Percentiles rank a stretch among this genome's conserved stretches.
Evolutionary conservation across 1,140 invertebrate genomes (phyloP).

Genomic region (Drosophila ananassae): DNA sequence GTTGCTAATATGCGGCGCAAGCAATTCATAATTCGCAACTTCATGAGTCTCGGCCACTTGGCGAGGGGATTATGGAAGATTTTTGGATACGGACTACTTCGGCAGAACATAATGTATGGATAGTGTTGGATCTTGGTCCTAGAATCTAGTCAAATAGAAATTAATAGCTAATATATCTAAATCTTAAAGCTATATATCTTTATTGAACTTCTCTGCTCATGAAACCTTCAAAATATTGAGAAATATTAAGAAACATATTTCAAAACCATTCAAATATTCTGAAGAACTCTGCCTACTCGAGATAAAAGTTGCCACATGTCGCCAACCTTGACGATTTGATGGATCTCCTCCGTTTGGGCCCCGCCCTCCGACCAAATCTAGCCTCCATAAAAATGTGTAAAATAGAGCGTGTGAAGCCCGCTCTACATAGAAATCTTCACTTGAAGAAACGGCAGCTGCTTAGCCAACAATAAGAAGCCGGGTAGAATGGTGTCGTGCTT

Average conservation of each 20-base stretch:
- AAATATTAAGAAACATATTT: no score
- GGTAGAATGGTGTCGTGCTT: conserved; percentile 24
- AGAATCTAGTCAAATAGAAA: no score
- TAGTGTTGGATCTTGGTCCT: no score
- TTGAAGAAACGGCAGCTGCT: conserved; percentile 31
- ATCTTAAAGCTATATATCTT: no score
- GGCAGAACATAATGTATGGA: no score
- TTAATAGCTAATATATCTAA: no score
- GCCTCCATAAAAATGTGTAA: conserved; percentile 59
- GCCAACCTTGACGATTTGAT: conserved; percentile 30
- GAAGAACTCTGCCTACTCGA: conserved; percentile 25
- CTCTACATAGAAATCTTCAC: conserved; percentile 61
- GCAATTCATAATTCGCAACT: conserved; percentile 44
- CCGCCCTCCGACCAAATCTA: conserved; percentile 15
- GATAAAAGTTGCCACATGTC: conserved; percentile 23
- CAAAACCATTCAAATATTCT: conserved; percentile 18
- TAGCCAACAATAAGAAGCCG: neutral
- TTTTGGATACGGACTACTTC: neutral
- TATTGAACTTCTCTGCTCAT: neutral
- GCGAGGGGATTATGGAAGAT: conserved; percentile 20
- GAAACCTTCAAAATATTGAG: neutral
- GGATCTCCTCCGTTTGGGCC: conserved; percentile 20
- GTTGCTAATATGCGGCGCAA: conserved; percentile 12
- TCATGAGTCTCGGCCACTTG: conserved; percentile 35
- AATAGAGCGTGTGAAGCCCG: conserved; percentile 74